phyloP scores from a whole-genome alignment of 1,140 invertebrate genomes.

The Drosophila nikananu region DNA sequence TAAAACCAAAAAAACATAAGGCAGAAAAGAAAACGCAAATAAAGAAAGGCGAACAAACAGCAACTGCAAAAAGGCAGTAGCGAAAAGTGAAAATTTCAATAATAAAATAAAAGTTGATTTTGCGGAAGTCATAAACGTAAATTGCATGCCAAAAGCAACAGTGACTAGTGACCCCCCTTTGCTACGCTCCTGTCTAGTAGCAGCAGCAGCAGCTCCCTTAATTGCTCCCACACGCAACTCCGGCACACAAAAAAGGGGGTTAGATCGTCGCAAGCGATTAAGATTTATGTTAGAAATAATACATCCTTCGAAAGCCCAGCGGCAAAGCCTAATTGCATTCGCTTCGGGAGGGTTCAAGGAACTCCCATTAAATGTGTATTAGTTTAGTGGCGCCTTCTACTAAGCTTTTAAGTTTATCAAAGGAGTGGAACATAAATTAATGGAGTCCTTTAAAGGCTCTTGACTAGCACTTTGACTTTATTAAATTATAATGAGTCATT shows the following conservation, averaged over 20 bases:
- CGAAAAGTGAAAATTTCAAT: slow-evolving; percentile 77
- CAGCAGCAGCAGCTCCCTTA: slow-evolving; percentile 2
- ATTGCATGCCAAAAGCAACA: slow-evolving; percentile 67
- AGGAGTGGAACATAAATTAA: not conserved
- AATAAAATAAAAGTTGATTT: slow-evolving; percentile 56
- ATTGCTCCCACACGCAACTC: slow-evolving; percentile 44
- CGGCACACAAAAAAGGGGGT: not conserved
- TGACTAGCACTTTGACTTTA: not conserved
- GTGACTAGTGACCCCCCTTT: slow-evolving; percentile 7
- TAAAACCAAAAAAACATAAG: not conserved
- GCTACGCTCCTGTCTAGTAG: not conserved
- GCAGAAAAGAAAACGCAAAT: slow-evolving; percentile 13
- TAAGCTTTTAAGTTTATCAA: not conserved
- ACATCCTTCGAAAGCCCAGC: slow-evolving; percentile 40
- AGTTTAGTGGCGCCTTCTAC: not conserved
- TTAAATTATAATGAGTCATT: not conserved
- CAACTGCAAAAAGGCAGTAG: slow-evolving; percentile 24
- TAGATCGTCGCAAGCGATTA: slow-evolving; percentile 55
- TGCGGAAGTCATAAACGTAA: slow-evolving; percentile 78
- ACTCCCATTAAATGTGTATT: slow-evolving; percentile 41
- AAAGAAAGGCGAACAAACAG: slow-evolving; percentile 29
- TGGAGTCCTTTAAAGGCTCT: not conserved
- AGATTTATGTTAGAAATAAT: slow-evolving; percentile 69
- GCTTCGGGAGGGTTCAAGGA: slow-evolving; percentile 61
- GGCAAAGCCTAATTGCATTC: slow-evolving; percentile 57